These are phyloP conservation scores for Amphimallon solstitiale DNA, from an alignment of 2,888 invertebrate genomes.

Conservation along the genomic window DNA sequence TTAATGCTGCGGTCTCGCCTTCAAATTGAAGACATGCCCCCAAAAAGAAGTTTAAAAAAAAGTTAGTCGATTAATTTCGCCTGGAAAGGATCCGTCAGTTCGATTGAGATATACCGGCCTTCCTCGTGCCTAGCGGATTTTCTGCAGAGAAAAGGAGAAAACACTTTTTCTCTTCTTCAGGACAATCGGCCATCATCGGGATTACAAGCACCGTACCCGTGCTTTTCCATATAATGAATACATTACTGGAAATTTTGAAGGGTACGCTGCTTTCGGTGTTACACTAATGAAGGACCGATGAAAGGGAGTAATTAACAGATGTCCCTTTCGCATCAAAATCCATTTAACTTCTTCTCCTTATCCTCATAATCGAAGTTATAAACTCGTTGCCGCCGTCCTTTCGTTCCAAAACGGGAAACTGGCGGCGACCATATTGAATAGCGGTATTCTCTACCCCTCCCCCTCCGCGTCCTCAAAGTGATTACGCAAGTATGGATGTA, in stretches of 20 bases:
- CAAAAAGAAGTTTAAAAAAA: conserved; percentile 13
- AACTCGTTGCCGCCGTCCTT: neutral
- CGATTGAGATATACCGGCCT: neutral
- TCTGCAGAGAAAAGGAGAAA: conserved; percentile 15
- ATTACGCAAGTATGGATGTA: conserved; percentile 22
- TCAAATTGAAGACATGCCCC: neutral
- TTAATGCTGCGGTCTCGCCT: neutral
- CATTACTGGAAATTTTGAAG: neutral
- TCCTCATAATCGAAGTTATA: conserved; percentile 12
- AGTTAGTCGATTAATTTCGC: conserved; percentile 24
- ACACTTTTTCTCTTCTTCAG: conserved; percentile 5
- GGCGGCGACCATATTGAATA: conserved; percentile 16
- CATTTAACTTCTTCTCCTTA: conserved; percentile 12
- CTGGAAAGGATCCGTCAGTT: conserved; percentile 20
- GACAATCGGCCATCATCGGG: neutral
- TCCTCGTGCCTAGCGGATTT: conserved; percentile 11
- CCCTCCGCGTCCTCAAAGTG: neutral
- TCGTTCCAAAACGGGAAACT: neutral
- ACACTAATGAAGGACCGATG: neutral
- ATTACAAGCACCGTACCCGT: conserved; percentile 7
- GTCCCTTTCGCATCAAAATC: conserved; percentile 17
- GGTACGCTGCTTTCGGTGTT: neutral
- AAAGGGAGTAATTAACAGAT: conserved; percentile 26
- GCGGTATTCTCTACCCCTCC: conserved; percentile 1
- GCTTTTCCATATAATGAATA: conserved; percentile 4